Conservation (phyloP, 2,888 invertebrate species). For the Sialis fuliginosa region DNA sequence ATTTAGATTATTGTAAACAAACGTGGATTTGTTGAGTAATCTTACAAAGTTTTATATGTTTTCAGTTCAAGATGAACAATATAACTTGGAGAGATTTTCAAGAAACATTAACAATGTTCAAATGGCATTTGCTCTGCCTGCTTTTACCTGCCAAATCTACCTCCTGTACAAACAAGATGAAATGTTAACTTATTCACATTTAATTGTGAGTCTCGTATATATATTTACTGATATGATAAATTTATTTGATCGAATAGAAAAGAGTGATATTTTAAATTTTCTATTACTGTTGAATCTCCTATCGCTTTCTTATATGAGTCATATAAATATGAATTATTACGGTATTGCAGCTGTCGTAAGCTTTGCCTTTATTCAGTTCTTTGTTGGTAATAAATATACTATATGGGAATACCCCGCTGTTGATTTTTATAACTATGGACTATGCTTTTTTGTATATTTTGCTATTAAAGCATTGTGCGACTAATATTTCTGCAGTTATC, state of each 20-base stretch:
- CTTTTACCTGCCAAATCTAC: neutral
- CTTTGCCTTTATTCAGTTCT: slow-evolving; percentile 19
- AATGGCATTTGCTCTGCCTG: neutral
- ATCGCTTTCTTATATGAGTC: slow-evolving; percentile 16
- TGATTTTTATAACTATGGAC: slow-evolving; percentile 23
- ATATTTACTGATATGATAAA: neutral
- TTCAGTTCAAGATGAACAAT: neutral
- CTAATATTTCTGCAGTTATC: neutral
- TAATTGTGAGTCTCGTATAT: neutral
- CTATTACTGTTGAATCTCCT: slow-evolving; percentile 15
- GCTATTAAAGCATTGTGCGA: slow-evolving; percentile 15
- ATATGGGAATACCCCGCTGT: slow-evolving; percentile 19
- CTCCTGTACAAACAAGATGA: neutral
- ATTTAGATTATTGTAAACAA: too few relatives aligned
- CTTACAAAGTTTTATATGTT: neutral
- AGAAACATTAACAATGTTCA: neutral
- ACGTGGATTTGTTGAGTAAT: too few relatives aligned
- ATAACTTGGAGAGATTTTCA: neutral
- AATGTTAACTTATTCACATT: slow-evolving; percentile 1
- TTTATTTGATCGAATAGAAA: neutral
- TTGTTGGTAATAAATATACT: slow-evolving; percentile 15
- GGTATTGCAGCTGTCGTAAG: slow-evolving; percentile 14
- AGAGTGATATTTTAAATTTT: slow-evolving; percentile 12
- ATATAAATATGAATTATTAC: slow-evolving; percentile 18
- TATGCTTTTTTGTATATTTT: slow-evolving; percentile 23